Evolutionary conservation across 2,797 vertebrate genomes (phyloP).

Genomic region (Phataginus tetradactyla): DNA sequence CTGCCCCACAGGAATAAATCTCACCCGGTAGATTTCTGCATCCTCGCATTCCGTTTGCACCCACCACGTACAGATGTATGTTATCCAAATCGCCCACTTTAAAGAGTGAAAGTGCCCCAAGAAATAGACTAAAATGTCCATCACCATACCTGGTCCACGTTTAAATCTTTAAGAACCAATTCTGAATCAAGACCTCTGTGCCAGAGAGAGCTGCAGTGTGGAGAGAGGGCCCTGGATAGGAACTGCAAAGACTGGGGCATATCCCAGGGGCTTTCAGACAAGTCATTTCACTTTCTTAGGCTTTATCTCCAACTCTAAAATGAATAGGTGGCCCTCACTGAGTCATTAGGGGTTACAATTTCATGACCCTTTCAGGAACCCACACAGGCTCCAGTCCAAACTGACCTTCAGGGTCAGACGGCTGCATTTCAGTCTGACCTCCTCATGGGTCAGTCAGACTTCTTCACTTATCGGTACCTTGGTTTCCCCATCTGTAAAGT

Average conservation of each 20-base stretch:
- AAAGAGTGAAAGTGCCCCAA: background rate
- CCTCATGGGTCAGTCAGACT: background rate
- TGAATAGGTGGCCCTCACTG: background rate
- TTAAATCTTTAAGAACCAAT: constrained; percentile 17
- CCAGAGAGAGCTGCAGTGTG: background rate
- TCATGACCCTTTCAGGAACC: constrained; percentile 35
- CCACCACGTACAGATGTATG: background rate
- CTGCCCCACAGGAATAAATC: background rate
- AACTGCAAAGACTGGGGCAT: background rate
- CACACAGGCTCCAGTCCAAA: background rate
- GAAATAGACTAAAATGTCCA: background rate
- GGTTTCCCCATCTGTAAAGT: constrained; percentile 75
- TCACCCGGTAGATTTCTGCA: background rate
- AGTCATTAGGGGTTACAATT: background rate
- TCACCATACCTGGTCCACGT: background rate
- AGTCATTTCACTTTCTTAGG: constrained; percentile 42
- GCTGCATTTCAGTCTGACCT: constrained; percentile 53
- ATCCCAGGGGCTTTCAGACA: background rate
- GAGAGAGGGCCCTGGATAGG: background rate
- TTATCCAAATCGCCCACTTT: background rate
- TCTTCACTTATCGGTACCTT: constrained; percentile 64
- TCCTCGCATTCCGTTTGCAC: background rate
- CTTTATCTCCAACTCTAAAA: constrained; percentile 58
- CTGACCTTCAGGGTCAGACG: constrained; percentile 33
- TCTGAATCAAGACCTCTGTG: background rate